Base-by-base conservation (phyloP, 2,888 invertebrate genomes). In the Pollenia amentaria region DNA sequence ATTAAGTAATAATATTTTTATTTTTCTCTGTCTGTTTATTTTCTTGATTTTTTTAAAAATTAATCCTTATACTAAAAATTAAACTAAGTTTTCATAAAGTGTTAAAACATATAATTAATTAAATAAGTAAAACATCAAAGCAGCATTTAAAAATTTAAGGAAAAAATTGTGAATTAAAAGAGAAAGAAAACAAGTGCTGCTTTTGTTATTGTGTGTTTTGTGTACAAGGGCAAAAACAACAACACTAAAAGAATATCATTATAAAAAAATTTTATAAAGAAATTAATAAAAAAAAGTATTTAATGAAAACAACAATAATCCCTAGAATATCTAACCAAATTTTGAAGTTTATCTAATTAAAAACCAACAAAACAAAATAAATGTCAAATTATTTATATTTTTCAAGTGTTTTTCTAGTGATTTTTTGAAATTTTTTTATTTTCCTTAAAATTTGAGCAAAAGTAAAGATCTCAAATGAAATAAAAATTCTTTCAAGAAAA, bases 1-100 rank as follows among this genome's bases (percentile, higher is more conserved):
- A 87, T 87, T 87, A 87, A 80, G 79, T 83, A 87, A 87, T 84
- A 83, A 44, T 62, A 8, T 44, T 53, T 42, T 76, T 62, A 6
- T 1, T 48, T 48, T 69, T 12, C 46, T 57, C 48, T 42, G 44
- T 53, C 42, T 44, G 44, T 70, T 57, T 67, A 55, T 77, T 42
- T 55, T 51, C 42, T 57, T 57, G 14, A 62, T 38, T 73, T 67
- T n/a, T n/a, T 29, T 29, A 29, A 6, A 14, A 70, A 42, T 29
- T 29, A 14, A 40, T 62, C n/a, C n/a, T n/a, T n/a, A n/a, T n/a
- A n/a, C n/a, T n/a, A n/a, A n/a, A n/a, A n/a, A n/a, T n/a, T 38
- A 53, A 64, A 18, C 9, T 55, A 48, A 76, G 12, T 44, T 46
- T 9, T 60, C 64, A 42, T 42, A 21, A 40, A 72, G 55, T 12